A percentile compares a stretch with the other conserved stretches of the same genome.
These are phyloP conservation scores for Ivindomyrus marchei DNA, from an alignment of 2,113 vertebrate genomes.

Conservation along the genomic window DNA sequence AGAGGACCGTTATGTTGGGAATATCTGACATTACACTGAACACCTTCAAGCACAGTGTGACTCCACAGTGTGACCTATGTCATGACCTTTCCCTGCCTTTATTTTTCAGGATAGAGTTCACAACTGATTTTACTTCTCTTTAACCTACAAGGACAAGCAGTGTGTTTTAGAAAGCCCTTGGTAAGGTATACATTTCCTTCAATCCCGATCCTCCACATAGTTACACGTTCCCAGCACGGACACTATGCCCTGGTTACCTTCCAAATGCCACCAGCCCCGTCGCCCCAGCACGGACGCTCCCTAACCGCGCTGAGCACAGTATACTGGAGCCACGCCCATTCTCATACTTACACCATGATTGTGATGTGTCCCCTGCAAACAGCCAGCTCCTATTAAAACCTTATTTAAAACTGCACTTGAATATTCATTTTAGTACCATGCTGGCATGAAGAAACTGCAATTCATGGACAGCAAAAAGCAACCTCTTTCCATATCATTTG, in stretches of 20 bases:
- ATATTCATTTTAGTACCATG: not conserved
- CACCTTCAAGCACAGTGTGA: not conserved
- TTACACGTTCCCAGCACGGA: not conserved
- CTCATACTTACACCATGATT: not conserved
- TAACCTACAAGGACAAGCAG: conserved; percentile 30
- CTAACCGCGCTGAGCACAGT: not conserved
- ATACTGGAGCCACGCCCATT: not conserved
- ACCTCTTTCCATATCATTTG: not conserved
- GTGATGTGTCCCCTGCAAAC: not conserved
- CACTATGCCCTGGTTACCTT: not conserved
- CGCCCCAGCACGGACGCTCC: not conserved
- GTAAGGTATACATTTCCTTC: conserved; percentile 37
- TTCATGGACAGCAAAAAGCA: not conserved
- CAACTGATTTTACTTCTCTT: conserved; percentile 40
- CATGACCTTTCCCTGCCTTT: conserved; percentile 33
- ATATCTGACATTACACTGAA: not conserved
- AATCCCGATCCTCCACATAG: not conserved
- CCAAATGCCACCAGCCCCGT: not conserved
- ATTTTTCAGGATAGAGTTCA: conserved; percentile 45
- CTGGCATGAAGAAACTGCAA: not conserved
- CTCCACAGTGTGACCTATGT: not conserved
- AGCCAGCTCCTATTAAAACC: not conserved
- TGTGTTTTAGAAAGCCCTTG: conserved; percentile 32
- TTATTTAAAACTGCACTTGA: not conserved
- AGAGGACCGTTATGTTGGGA: not conserved